Percentiles rank a stretch among this genome's conserved stretches.
Conservation (phyloP, 2,797 vertebrate genomes). For the Chlorospingus flavigularis region DNA sequence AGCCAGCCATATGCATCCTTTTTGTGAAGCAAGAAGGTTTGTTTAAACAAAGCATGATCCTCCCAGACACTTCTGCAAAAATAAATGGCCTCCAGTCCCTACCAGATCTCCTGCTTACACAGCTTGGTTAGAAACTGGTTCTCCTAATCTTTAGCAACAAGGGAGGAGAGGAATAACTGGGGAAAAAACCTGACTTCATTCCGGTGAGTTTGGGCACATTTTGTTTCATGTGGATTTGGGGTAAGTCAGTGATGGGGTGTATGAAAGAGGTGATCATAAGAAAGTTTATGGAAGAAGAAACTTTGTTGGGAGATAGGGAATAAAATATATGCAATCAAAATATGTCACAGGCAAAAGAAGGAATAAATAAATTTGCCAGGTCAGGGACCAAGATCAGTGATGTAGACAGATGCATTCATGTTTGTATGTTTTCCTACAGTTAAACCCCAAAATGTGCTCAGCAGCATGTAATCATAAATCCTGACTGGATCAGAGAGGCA, state of each 20-base stretch:
- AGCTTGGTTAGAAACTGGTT: not conserved
- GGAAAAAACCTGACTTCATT: not conserved
- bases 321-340: not conserved
- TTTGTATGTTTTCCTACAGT: not conserved
- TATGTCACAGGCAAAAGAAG: not conserved
- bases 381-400: not conserved
- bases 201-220: not conserved
- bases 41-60: not conserved
- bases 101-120: not conserved
- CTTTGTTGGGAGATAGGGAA: not conserved
- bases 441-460: not conserved
- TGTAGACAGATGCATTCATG: not conserved
- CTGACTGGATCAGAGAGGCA: not conserved
- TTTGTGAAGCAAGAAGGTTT: not conserved
- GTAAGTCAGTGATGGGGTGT: not conserved
- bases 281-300: not conserved
- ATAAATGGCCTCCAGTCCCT: not conserved
- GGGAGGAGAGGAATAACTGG: not conserved
- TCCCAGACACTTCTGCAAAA: not conserved
- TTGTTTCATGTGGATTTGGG: not conserved
- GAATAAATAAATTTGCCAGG: not conserved
- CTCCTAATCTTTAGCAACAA: not conserved
- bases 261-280: not conserved
- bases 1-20: not conserved
- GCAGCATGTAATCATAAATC: slow-evolving; percentile 28